Base-by-base conservation (phyloP, 2,888 invertebrate species). In the Leptothorax acervorum region DNA sequence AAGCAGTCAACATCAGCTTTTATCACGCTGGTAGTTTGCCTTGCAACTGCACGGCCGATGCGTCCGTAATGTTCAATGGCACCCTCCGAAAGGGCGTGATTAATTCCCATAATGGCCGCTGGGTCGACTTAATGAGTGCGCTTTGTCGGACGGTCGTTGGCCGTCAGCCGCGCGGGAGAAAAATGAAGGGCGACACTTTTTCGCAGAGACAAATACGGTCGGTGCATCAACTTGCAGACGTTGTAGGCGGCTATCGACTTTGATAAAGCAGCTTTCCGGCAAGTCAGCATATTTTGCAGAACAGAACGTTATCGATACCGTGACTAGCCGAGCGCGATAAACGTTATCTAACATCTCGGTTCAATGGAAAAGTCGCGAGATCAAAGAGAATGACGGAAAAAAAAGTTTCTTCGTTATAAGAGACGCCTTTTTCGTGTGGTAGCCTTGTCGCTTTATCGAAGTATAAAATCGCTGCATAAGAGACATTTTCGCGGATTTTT, bases 41-140 rank as follows among this genome's bases (percentile, higher is more conserved):
- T 87, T 86, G 88, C 85, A 84, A 87, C 84, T 82, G 63, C 23
- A 65, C 75, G 71, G 82, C 55, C 39, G 71, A 82, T 84, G 82
- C 74, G 55, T 76, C 12, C 70, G 76, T 82, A 83, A 88, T 86
- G 70, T 85, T 86, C 88, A 89, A 89, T 91, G 78, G 88, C 87
- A 85, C 74, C 63, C 86, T 81, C 82, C 84, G 73, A 90, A 90
- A 89, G 88, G 83, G 87, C 86, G 88, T 88, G 87, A 91, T 90
- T 90, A 92, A 90, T 91, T 90, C 89, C 87, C 89, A 82, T 89
- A 90, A 91, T 88, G 90, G 86, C 87, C 85, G 87, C 82, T 68
- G 23, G 42, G 75, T 51, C 39, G 75, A 53, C 70, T 81, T 88
- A 73, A 82, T 74, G 57, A 87, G 78, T 68, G 65, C 51, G 68